These are phyloP conservation scores for Mastomys coucha DNA, from an alignment of 2,113 vertebrate genomes.

Conservation along the genomic window DNA sequence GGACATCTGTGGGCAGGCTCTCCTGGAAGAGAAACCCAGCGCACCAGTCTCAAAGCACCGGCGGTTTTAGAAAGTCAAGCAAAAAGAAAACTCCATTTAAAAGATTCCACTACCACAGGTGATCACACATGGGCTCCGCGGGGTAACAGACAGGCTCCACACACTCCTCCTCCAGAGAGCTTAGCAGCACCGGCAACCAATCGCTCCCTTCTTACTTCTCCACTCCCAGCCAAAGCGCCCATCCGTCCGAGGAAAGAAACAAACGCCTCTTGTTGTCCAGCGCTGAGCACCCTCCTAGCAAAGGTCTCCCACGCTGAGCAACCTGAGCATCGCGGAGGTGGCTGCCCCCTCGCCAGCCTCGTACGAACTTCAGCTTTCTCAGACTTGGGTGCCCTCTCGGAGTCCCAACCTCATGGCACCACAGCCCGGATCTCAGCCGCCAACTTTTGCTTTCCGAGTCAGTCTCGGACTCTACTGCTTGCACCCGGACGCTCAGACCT, in stretches of 20 bases:
- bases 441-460: background rate
- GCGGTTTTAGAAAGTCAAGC: background rate
- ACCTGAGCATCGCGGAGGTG: background rate
- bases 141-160: background rate
- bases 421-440: background rate
- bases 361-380: conserved; percentile 34
- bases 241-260: conserved; percentile 5
- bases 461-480: background rate
- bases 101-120: background rate
- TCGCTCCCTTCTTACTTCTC: conserved; percentile 1
- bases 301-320: background rate
- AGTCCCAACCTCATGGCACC: conserved; percentile 67
- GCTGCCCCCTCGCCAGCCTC: background rate
- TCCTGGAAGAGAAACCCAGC: conserved; percentile 21
- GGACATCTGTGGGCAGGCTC: background rate
- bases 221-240: background rate
- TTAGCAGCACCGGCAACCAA: background rate
- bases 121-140: background rate
- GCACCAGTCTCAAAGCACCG: conserved; percentile 17
- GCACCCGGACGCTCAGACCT: fast-evolving
- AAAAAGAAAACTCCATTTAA: conserved; percentile 25
- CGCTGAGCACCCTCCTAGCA: background rate
- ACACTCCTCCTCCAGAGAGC: conserved; percentile 28
- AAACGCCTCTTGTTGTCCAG: conserved; percentile 49
- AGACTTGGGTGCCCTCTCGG: conserved; percentile 4